Percentiles rank a stretch among this genome's conserved stretches.
Evolutionary conservation across 2,113 vertebrate genomes (phyloP).

Genomic region (Sylvilagus bachmani): DNA sequence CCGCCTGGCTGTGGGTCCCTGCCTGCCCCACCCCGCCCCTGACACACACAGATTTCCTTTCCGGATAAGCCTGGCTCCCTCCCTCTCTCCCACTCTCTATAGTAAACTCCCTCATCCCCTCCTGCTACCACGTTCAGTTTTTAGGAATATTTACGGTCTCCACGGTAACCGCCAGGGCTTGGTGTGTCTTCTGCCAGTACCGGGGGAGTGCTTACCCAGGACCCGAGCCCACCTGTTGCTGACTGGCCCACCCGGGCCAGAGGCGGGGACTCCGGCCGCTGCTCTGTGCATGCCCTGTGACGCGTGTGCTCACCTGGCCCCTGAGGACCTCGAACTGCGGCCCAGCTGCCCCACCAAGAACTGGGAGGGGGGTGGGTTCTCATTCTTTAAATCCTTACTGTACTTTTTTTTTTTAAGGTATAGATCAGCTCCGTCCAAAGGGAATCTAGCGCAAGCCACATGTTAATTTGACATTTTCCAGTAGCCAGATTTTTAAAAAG

Average conservation of each 20-base stretch:
- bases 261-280: not conserved
- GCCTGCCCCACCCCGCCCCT: slow-evolving; percentile 1
- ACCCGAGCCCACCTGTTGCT: slow-evolving; percentile 56
- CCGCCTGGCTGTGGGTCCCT: not conserved
- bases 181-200: not conserved
- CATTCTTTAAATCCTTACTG: not conserved
- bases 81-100: slow-evolving; percentile 53
- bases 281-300: not conserved
- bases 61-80: slow-evolving; percentile 75
- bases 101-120: not conserved
- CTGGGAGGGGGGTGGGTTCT: not conserved
- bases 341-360: not conserved
- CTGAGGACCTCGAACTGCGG: not conserved
- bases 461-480: not conserved
- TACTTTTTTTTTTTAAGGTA: not conserved
- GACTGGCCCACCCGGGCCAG: not conserved
- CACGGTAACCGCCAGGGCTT: slow-evolving; percentile 4
- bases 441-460: not conserved
- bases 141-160: slow-evolving; percentile 60
- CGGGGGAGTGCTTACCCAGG: not conserved
- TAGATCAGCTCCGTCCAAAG: not conserved
- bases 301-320: not conserved
- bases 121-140: slow-evolving; percentile 39
- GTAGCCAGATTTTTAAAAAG: not conserved
- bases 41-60: slow-evolving; percentile 74